Conservation (phyloP, 2,113 vertebrate species). For the Hemiprocne comata region DNA sequence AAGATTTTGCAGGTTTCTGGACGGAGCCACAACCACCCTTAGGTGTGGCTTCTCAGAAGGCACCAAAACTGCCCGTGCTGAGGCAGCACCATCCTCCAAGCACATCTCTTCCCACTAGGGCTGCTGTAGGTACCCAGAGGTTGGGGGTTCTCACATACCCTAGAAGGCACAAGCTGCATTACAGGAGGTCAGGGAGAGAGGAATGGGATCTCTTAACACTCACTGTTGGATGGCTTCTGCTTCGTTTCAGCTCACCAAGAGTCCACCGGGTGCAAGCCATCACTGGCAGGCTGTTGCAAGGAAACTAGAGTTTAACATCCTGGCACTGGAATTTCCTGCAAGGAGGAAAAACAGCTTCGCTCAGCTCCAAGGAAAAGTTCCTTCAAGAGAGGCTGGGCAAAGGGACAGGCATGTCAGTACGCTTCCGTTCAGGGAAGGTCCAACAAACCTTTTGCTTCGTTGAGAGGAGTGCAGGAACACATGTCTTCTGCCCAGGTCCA, state of each 20-base stretch:
- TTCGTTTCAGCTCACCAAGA: neutral
- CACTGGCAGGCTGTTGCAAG: neutral
- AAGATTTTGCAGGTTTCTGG: neutral
- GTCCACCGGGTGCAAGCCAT: neutral
- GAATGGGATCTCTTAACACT: neutral
- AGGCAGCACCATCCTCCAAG: accelerated
- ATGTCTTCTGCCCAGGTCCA: accelerated
- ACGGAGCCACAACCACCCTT: neutral
- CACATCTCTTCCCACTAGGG: accelerated
- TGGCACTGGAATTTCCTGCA: neutral
- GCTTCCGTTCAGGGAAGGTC: neutral
- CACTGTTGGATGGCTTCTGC: neutral
- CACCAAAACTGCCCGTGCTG: neutral
- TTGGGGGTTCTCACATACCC: neutral
- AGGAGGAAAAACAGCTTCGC: neutral
- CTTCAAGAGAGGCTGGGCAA: neutral
- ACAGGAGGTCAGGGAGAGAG: accelerated
- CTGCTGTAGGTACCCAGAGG: neutral
- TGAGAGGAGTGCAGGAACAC: neutral
- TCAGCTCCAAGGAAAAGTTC: neutral
- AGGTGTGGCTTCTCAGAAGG: neutral
- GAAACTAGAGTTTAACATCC: neutral
- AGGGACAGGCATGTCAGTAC: accelerated
- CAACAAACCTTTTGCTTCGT: neutral
- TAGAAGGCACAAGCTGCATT: neutral